Percentiles rank a stretch among this genome's conserved stretches.
phyloP scores from a whole-genome alignment of 2,888 invertebrate species.

The Seira ritae region DNA sequence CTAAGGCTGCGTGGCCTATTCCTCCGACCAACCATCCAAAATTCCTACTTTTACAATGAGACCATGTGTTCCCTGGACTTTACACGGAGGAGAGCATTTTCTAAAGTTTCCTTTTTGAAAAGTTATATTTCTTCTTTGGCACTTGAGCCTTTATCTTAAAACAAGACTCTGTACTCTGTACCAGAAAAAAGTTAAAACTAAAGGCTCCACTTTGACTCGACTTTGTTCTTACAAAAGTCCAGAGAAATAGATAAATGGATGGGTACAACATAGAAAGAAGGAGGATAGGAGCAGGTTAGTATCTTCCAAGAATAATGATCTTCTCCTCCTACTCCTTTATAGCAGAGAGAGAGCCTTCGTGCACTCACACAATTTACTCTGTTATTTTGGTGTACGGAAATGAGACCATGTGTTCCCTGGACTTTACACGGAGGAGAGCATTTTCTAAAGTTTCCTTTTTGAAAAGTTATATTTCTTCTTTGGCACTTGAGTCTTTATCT shows the following conservation, averaged over 20 bases:
- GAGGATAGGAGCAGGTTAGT: conserved; percentile 36
- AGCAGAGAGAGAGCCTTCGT: conserved; percentile 9
- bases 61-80: conserved; percentile 27
- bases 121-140: conserved; percentile 13
- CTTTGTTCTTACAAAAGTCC: conserved; percentile 11
- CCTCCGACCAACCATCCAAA: background rate
- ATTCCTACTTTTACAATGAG: background rate
- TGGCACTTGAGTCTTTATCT: conserved; percentile 10
- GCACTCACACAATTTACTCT: conserved; percentile 9
- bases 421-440: background rate
- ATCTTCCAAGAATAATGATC: conserved; percentile 63
- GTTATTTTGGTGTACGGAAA: conserved; percentile 27
- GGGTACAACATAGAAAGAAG: conserved; percentile 32
- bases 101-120: background rate
- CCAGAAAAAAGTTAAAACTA: conserved; percentile 43
- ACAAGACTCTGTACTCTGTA: conserved; percentile 7
- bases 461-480: conserved; percentile 10
- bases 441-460: conserved; percentile 3
- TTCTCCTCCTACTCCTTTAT: conserved; percentile 27
- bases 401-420: conserved; percentile 27
- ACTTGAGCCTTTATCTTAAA: conserved; percentile 11
- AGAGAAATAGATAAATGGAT: conserved; percentile 46
- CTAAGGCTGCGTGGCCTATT: background rate
- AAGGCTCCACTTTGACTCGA: conserved; percentile 60
- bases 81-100: background rate